Conservation (phyloP, 2,113 vertebrate species). For the Psammodynastes pulverulentus region DNA sequence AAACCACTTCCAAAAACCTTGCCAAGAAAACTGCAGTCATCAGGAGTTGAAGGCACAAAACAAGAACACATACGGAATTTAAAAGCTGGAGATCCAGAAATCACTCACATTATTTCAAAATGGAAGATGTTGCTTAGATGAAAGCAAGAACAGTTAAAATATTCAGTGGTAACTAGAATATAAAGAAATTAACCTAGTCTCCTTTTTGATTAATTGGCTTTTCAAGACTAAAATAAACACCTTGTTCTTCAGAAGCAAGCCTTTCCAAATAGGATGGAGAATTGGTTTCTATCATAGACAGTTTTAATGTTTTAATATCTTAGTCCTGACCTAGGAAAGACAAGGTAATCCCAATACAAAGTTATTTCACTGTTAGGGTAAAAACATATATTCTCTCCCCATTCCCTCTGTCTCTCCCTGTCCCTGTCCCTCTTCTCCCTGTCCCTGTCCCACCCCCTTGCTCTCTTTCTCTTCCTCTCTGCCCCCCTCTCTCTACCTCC, state of each 20-base stretch:
- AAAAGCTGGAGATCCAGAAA: slow-evolving; percentile 28
- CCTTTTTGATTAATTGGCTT: slow-evolving; percentile 61
- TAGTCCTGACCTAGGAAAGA: slow-evolving; percentile 56
- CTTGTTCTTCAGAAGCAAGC: slow-evolving; percentile 60
- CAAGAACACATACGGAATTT: neutral
- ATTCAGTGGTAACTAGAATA: slow-evolving; percentile 46
- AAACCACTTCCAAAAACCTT: neutral
- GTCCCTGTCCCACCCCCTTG: neutral
- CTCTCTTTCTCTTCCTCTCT: neutral
- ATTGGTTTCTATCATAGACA: slow-evolving; percentile 55
- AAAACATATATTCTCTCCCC: neutral
- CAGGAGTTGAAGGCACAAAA: neutral
- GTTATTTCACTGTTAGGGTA: slow-evolving; percentile 51
- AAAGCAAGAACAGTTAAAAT: slow-evolving; percentile 13
- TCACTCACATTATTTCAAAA: slow-evolving; percentile 29
- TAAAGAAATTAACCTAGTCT: slow-evolving; percentile 51
- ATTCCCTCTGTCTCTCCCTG: neutral
- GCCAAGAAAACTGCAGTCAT: neutral
- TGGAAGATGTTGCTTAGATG: slow-evolving; percentile 23
- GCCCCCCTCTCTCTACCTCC: too few relatives aligned
- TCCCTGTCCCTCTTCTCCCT: neutral
- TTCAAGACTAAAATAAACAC: slow-evolving; percentile 56
- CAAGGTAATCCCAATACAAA: slow-evolving; percentile 65
- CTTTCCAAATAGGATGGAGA: slow-evolving; percentile 59
- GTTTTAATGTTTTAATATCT: slow-evolving; percentile 68